Conservation (phyloP, 2,113 vertebrate genomes). For the Gnathonemus echidnorhynchus region DNA sequence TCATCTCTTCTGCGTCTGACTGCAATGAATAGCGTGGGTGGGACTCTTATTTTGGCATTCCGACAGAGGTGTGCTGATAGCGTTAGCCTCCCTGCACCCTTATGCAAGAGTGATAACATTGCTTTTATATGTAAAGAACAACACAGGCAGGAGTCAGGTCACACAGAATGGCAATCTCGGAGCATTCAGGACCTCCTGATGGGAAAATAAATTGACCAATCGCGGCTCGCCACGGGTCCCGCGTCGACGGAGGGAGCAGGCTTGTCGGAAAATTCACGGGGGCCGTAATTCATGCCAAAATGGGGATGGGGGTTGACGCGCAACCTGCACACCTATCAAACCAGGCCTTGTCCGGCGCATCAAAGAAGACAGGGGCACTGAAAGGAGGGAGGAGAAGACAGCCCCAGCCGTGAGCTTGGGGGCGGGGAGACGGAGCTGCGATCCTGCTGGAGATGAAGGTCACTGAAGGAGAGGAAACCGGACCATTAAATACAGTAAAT, state of each 20-base stretch:
- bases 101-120: neutral
- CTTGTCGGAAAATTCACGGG: slow-evolving; percentile 20
- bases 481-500: neutral
- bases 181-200: slow-evolving; percentile 21
- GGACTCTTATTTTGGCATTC: neutral
- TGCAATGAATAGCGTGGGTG: neutral
- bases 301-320: neutral
- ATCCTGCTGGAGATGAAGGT: neutral
- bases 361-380: neutral
- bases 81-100: neutral
- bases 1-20: neutral
- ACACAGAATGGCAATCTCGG: neutral
- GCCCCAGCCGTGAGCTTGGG: slow-evolving; percentile 2
- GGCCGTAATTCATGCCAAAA: slow-evolving; percentile 26
- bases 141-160: neutral
- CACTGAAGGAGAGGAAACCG: neutral
- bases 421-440: neutral
- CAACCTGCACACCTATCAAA: neutral
- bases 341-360: neutral
- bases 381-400: neutral
- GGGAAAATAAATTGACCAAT: slow-evolving; percentile 29
- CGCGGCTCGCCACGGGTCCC: slow-evolving; percentile 13
- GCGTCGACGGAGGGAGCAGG: neutral
- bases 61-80: neutral
- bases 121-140: slow-evolving; percentile 1